Evolutionary conservation across 2,113 vertebrate species (phyloP), one percentile per base, ranked within the genome.

Genomic region (Steatornis caripensis): DNA sequence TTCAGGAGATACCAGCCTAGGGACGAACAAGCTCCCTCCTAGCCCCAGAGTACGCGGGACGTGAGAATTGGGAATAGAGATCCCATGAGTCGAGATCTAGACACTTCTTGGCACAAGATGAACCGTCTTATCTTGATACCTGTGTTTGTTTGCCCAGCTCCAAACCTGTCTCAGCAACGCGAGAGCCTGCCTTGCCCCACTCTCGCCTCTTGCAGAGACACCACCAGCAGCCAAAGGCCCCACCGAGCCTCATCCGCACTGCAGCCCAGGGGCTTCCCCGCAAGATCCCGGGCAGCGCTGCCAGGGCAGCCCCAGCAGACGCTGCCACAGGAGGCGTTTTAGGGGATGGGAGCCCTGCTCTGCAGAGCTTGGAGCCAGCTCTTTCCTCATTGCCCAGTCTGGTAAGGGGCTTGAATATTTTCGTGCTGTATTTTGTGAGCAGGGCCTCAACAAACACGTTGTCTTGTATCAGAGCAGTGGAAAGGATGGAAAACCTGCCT

Each of bases 131-230:
- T 97, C 95, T 97, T 51, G 61, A 82, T 91, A 43, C 34, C 48
- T 68, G 53, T 91, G 70, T 93, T 77, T 87, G 60, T 96, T 89
- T 94, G 81, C 84, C 94, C 57, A 19, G 87, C 70, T 93, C 55
- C 74, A 93, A 95, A 90, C 95, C 78, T 91, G 92, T 94, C 77
- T 82, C 94, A 93, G 92, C 84, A 93, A n/a, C 30, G 12, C 10
- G 5, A 87, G 43, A 89, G 69, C 65, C 66, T 95, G 95, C 55
- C 84, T 78, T 91, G 37, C 39, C 29, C 51, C 0, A 1, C 72
- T 93, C 26, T 41, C 0, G 15, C 32, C 43, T 87, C 60, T 22
- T 78, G 81, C 69, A 87, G 51, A 90, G 72, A 39, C 21, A 68
- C 53, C 27, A 62, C 30, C 84, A 84, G 76, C 51, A 65, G 68